Percentiles rank a stretch among this genome's conserved stretches.
Evolutionary conservation across 2,888 invertebrate genomes (phyloP).

Genomic region (Tromatobia lineatoria): DNA sequence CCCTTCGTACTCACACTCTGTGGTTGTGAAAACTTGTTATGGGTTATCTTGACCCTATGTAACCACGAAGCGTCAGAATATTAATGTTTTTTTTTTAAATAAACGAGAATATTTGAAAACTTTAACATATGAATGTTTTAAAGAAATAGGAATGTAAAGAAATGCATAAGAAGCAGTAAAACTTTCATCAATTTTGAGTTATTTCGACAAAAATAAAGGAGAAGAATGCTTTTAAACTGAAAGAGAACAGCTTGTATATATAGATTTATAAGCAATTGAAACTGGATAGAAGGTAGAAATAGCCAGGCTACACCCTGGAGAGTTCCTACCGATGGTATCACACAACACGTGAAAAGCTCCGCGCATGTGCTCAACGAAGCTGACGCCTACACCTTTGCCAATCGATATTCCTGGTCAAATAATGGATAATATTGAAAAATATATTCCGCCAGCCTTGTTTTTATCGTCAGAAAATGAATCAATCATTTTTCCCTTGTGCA

Average conservation of each 20-base stretch:
- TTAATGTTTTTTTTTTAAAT: no score
- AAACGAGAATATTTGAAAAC: no score
- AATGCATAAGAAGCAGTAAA: no score
- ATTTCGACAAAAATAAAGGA: no score
- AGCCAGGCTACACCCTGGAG: slow-evolving; percentile 13
- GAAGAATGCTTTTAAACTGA: no score
- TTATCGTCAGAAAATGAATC: neutral
- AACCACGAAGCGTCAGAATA: no score
- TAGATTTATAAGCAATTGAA: slow-evolving; percentile 45
- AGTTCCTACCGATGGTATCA: slow-evolving; percentile 2
- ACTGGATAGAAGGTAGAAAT: slow-evolving; percentile 41
- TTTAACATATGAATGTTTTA: no score
- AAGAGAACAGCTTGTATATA: neutral
- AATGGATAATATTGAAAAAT: neutral
- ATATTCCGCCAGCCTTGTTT: neutral
- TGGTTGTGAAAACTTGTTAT: no score
- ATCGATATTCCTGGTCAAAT: slow-evolving; percentile 44
- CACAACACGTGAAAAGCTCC: slow-evolving; percentile 26
- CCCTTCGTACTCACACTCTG: no score
- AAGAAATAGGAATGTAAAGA: no score
- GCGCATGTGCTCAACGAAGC: slow-evolving; percentile 52
- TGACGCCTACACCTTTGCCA: slow-evolving; percentile 56
- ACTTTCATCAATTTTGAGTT: no score
- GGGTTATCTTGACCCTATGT: no score
- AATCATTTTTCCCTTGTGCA: neutral